Evolutionary conservation across 1,140 invertebrate genomes (phyloP).

Genomic region (Drosophila sulfurigaster): DNA sequence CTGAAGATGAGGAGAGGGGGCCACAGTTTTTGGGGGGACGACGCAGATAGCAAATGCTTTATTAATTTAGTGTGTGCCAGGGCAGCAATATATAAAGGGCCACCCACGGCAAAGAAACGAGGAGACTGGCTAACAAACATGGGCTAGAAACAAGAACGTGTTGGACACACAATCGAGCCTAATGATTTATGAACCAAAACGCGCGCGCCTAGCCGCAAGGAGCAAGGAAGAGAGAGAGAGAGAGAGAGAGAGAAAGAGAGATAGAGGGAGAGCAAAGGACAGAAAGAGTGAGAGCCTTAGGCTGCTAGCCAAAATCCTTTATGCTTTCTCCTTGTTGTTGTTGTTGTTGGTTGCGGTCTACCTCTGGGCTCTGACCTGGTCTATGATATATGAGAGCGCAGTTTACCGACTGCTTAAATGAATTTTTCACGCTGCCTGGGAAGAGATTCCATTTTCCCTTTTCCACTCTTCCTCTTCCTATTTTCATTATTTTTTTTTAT

Average conservation of each 20-base stretch:
- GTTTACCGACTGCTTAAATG: constrained; percentile 81
- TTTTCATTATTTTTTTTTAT: too few relatives aligned
- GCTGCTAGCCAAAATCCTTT: constrained; percentile 43
- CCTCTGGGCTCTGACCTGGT: constrained; percentile 19
- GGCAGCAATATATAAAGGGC: constrained; percentile 35
- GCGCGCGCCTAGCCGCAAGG: constrained; percentile 67
- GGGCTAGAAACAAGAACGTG: constrained; percentile 57
- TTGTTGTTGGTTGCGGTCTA: constrained; percentile 16
- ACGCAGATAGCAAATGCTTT: constrained; percentile 77
- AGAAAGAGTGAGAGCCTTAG: not conserved
- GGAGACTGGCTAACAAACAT: not conserved
- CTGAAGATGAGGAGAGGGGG: not conserved
- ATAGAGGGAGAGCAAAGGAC: not conserved
- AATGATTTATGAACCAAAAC: constrained; percentile 77
- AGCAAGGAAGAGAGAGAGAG: constrained; percentile 6
- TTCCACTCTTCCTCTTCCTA: not conserved
- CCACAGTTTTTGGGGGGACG: not conserved
- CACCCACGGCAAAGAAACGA: not conserved
- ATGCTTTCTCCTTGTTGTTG: not conserved
- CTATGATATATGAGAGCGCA: constrained; percentile 72
- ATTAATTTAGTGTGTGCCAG: constrained; percentile 81
- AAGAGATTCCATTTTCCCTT: constrained; percentile 1
- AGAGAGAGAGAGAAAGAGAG: not conserved
- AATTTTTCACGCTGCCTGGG: constrained; percentile 72
- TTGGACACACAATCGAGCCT: constrained; percentile 80